Evolutionary conservation across 2,888 invertebrate species (phyloP).

Genomic region (Matsumyia berberina): DNA sequence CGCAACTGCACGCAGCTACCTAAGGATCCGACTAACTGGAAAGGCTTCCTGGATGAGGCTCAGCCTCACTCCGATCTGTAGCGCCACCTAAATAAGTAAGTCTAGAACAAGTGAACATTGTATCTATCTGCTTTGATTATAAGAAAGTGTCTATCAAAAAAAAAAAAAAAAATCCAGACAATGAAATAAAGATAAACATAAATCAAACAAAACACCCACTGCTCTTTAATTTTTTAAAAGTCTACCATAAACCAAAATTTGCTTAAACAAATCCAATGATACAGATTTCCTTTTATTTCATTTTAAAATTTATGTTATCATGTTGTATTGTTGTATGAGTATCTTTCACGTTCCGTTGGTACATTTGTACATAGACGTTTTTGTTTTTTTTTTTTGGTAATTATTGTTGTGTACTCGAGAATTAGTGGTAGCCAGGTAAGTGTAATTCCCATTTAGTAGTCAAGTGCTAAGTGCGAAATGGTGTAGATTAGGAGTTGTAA

Average conservation of each 20-base stretch:
- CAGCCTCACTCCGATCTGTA: no score
- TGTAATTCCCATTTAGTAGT: background rate
- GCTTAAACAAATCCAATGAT: background rate
- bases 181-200: background rate
- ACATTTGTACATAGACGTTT: no score
- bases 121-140: background rate
- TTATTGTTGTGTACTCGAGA: background rate
- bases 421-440: background rate
- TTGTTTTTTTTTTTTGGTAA: background rate
- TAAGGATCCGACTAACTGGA: no score
- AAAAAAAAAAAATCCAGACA: background rate
- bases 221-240: background rate
- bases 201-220: background rate
- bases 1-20: no score
- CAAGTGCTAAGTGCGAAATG: conserved; percentile 7
- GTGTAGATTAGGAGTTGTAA: background rate
- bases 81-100: no score
- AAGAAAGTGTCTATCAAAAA: no score
- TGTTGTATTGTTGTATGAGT: no score
- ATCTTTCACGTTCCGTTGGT: no score
- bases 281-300: background rate
- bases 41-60: no score
- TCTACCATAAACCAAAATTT: background rate
- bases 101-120: no score
- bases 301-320: background rate